These are phyloP conservation scores for Ochropleura plecta DNA, from an alignment of 2,888 invertebrate species.

Conservation along the genomic window DNA sequence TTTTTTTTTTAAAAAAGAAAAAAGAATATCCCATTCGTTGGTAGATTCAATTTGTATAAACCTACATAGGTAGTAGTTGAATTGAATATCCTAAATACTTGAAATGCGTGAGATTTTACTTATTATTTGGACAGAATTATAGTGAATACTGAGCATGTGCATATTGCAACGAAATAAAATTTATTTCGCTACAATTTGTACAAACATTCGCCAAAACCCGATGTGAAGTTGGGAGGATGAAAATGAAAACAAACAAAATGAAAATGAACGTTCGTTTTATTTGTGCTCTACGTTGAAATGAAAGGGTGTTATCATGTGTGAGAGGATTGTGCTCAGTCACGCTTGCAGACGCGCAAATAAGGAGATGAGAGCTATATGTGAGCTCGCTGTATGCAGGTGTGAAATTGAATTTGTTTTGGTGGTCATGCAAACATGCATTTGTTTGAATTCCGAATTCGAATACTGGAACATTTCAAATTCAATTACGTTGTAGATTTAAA, in stretches of 20 bases:
- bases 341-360: slow-evolving; percentile 30
- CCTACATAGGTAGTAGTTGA: no score
- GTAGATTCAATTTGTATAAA: no score
- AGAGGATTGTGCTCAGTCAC: slow-evolving; percentile 25
- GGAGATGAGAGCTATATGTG: slow-evolving; percentile 18
- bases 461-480: background rate
- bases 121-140: no score
- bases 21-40: no score
- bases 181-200: background rate
- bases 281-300: slow-evolving; percentile 15
- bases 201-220: background rate
- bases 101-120: no score
- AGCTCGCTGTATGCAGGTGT: background rate
- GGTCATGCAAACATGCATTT: background rate
- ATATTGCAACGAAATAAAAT: no score
- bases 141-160: no score
- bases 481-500: background rate
- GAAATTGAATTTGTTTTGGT: slow-evolving; percentile 23
- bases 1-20: no score
- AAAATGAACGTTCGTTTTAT: slow-evolving; percentile 10
- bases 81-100: no score
- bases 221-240: background rate
- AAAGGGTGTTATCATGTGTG: slow-evolving; percentile 35
- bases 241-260: slow-evolving; percentile 1
- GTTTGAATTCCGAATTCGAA: background rate